Base-by-base conservation (phyloP, 35 echinoderm and acorn worm species). In the Heliocidaris tuberculata region DNA sequence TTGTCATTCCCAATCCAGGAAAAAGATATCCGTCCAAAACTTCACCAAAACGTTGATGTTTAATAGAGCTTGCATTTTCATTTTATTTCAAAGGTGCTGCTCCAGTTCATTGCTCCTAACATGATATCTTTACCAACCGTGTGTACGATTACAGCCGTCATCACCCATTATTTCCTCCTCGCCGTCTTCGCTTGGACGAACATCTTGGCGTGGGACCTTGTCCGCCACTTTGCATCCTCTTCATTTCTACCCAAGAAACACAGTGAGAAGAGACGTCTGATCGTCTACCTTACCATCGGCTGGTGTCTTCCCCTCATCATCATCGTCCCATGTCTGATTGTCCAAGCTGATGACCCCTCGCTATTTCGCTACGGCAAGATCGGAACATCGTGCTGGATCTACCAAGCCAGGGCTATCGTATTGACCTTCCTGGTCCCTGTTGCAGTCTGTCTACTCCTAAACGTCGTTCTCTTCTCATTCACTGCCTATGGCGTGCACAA, bases 101-200 rank as follows among this genome's bases (percentile, higher is more conserved):
- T 78, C 65, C 65, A 78, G 27, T 78, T 78, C 27, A n/a, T 78
- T 7, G 19, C 65, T 78, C 27, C 65, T 6, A 27, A 21, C 65
- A n/a, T 78, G 65, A n/a, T 5, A 7, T 78, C 65, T 27, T 27
- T 78, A 11, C 87, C 91, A 48, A 59, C 48, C 91, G 47, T 31
- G 9, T 93, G 91, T 48, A 32, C 31, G 50, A 30, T 59, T 21
- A 29, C 48, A 48, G 91, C 91, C 17, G 27, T 42, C 13, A 49
- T 59, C 16, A 31, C 91, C 16, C 91, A 93, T 93, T 59, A 48
- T 13, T 30, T 48, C 50, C 29, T 93, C 48, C 91, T 93, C 48
- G 47, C 91, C 3, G 49, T 93, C 91, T 93, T 93, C 91, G 27
- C 91, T 2, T 93, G 91, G 91, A 93, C 91, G 13, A 93, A 49